Percentiles rank a stretch among this genome's conserved stretches.
Conservation (phyloP, 2,797 vertebrate species). For the Loriculus beryllinus region DNA sequence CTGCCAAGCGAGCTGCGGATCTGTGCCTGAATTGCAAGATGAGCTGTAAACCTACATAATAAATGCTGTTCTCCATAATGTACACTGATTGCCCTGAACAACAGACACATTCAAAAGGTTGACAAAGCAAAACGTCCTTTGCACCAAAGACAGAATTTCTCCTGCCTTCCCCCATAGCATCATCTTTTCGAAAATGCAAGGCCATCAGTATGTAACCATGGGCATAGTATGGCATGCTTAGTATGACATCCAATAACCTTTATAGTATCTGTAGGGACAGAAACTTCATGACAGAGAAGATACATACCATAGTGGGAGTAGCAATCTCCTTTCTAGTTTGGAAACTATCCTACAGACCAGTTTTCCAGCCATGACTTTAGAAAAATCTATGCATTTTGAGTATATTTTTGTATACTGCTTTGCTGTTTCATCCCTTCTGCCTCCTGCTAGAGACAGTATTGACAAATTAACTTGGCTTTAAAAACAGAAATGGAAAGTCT, state of each 20-base stretch:
- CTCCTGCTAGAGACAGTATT: neutral
- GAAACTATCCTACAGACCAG: neutral
- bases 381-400: neutral
- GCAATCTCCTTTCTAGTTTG: neutral
- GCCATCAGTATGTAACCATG: neutral
- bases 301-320: neutral
- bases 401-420: neutral
- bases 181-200: neutral
- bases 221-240: neutral
- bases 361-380: neutral
- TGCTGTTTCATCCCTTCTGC: neutral
- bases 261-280: neutral
- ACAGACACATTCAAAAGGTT: neutral
- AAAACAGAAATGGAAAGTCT: neutral
- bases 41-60: neutral
- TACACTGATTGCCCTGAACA: neutral
- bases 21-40: too few relatives aligned
- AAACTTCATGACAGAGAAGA: neutral
- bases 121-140: neutral
- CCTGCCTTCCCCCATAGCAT: neutral
- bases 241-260: too few relatives aligned
- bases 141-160: neutral
- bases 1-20: fast-evolving
- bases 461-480: neutral
- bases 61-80: neutral